Conservation (phyloP, 2,888 invertebrate genomes). For the Crioceris asparagi region DNA sequence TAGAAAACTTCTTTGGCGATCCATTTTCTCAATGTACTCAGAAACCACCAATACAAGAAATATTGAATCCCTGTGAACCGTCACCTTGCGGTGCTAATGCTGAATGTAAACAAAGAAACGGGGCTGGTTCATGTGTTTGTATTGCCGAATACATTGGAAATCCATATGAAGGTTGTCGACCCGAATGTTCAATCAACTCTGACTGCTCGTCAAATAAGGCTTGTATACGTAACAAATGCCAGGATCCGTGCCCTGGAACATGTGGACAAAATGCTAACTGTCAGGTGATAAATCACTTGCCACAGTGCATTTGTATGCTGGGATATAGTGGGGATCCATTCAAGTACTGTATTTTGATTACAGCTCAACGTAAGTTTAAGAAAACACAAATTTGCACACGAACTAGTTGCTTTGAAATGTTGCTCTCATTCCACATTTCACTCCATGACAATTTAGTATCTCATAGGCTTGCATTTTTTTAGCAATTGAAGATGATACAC, state of each 20-base stretch:
- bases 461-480: conserved; percentile 5
- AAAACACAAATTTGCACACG: no score
- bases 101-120: conserved; percentile 49
- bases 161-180: conserved; percentile 63
- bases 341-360: conserved; percentile 30
- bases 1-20: conserved; percentile 45
- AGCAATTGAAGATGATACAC: conserved; percentile 14
- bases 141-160: conserved; percentile 52
- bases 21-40: conserved; percentile 43
- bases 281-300: conserved; percentile 65
- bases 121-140: conserved; percentile 56
- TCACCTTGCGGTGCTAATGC: conserved; percentile 59
- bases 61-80: conserved; percentile 51
- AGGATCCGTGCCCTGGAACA: conserved; percentile 62
- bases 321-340: conserved; percentile 51
- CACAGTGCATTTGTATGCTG: conserved; percentile 57
- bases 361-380: conserved; percentile 26
- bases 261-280: conserved; percentile 63
- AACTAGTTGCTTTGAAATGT: no score
- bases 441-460: not conserved
- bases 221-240: conserved; percentile 59
- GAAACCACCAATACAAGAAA: conserved; percentile 25
- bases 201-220: conserved; percentile 63
- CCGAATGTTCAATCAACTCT: conserved; percentile 60
- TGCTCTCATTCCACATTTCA: no score